Conservation (phyloP, 2,113 vertebrate species). For the Ailuropoda melanoleuca region DNA sequence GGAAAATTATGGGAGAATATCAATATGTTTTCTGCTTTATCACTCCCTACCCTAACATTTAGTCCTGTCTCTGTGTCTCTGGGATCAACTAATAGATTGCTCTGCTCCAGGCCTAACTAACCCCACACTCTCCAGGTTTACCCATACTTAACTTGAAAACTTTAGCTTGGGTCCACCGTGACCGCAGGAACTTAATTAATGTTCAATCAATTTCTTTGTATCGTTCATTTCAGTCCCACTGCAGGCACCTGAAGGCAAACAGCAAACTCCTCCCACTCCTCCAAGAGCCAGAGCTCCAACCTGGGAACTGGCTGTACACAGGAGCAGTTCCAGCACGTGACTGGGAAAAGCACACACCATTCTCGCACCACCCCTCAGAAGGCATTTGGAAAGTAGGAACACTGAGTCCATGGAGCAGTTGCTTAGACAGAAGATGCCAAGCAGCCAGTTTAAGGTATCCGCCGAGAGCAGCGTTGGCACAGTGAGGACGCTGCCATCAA, state of each 20-base stretch:
- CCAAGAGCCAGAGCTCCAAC: not conserved
- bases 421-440: not conserved
- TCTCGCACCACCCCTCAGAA: not conserved
- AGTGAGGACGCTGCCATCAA: not conserved
- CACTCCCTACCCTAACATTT: not conserved
- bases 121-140: not conserved
- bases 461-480: conserved; percentile 7
- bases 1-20: not conserved
- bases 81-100: not conserved
- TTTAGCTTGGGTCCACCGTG: not conserved
- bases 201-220: not conserved
- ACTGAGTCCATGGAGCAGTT: not conserved
- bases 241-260: not conserved
- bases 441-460: not conserved
- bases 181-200: not conserved
- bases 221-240: not conserved
- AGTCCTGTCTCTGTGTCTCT: not conserved
- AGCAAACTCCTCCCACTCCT: not conserved
- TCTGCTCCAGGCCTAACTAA: not conserved
- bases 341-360: not conserved
- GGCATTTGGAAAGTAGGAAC: not conserved
- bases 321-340: not conserved
- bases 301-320: not conserved
- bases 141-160: not conserved
- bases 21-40: not conserved